These are phyloP conservation scores for Drosophila borborema DNA, from an alignment of 2,888 invertebrate genomes.

Conservation along the genomic window DNA sequence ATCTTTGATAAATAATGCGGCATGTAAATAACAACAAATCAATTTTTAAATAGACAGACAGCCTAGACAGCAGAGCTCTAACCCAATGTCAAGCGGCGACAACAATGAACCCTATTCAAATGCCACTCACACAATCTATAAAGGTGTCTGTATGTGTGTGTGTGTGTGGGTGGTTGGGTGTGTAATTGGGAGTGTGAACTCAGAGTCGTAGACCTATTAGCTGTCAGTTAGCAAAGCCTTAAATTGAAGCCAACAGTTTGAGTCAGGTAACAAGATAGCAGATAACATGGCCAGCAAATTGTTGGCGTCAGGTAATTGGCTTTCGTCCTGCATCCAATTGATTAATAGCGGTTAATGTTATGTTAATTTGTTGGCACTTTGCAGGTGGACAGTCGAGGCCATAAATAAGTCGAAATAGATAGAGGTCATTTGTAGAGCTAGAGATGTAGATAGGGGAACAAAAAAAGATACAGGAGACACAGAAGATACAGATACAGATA, in stretches of 20 bases:
- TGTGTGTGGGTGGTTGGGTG: background rate
- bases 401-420: background rate
- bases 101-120: constrained; percentile 73
- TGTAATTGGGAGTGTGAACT: constrained; percentile 13
- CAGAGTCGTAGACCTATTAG: constrained; percentile 12
- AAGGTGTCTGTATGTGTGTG: background rate
- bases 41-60: constrained; percentile 73
- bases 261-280: constrained; percentile 42
- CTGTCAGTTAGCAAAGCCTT: constrained; percentile 50
- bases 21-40: constrained; percentile 81
- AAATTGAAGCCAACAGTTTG: constrained; percentile 54
- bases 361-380: constrained; percentile 68
- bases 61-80: constrained; percentile 18
- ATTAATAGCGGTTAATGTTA: constrained; percentile 73
- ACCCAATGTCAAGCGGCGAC: constrained; percentile 39
- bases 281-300: constrained; percentile 43
- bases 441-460: background rate
- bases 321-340: constrained; percentile 41
- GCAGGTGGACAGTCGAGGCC: constrained; percentile 31
- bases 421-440: background rate
- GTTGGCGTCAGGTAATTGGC: constrained; percentile 23
- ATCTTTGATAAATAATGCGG: constrained; percentile 72
- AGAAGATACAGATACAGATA: background rate
- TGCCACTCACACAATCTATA: constrained; percentile 37
- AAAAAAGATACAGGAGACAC: background rate